These are phyloP conservation scores for Nematolebias whitei DNA, from an alignment of 2,113 vertebrate species.

Conservation along the genomic window DNA sequence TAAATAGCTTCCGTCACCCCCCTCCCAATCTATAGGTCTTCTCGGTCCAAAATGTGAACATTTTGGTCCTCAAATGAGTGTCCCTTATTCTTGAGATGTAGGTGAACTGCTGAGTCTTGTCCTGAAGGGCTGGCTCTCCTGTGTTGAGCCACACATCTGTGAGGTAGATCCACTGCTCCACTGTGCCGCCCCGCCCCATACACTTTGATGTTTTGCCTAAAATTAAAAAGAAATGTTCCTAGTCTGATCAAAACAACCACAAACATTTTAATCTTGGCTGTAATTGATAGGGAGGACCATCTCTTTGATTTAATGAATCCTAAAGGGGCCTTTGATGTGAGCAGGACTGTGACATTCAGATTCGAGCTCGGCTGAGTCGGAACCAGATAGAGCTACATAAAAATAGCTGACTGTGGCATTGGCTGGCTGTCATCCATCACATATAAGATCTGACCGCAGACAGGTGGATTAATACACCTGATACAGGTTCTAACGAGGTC, in stretches of 20 bases:
- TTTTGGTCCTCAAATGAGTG: too few relatives aligned
- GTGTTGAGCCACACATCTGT: too few relatives aligned
- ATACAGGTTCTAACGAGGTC: conserved; percentile 44
- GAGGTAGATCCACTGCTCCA: too few relatives aligned
- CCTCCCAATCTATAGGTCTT: too few relatives aligned
- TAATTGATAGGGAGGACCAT: conserved; percentile 67
- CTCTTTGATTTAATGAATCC: conserved; percentile 71
- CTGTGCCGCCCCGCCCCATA: too few relatives aligned
- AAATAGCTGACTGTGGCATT: conserved; percentile 72
- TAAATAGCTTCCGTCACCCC: too few relatives aligned
- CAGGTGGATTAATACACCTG: conserved; percentile 68
- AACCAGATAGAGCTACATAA: conserved; percentile 60
- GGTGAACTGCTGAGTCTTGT: too few relatives aligned
- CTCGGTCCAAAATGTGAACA: too few relatives aligned
- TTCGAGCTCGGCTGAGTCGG: conserved; percentile 64
- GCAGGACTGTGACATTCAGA: conserved; percentile 71
- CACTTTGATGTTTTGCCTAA: conserved; percentile 52
- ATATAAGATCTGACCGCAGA: conserved; percentile 62
- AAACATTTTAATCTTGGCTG: conserved; percentile 67
- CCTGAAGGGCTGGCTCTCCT: too few relatives aligned
- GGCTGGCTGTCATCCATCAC: conserved; percentile 69
- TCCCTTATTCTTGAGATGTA: too few relatives aligned
- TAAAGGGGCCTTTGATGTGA: conserved; percentile 70
- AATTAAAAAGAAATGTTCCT: conserved; percentile 59
- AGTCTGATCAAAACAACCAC: conserved; percentile 52